A percentile compares a stretch with the other conserved stretches of the same genome.
phyloP scores from a whole-genome alignment of 2,113 vertebrate genomes.

The Neotoma lepida region DNA sequence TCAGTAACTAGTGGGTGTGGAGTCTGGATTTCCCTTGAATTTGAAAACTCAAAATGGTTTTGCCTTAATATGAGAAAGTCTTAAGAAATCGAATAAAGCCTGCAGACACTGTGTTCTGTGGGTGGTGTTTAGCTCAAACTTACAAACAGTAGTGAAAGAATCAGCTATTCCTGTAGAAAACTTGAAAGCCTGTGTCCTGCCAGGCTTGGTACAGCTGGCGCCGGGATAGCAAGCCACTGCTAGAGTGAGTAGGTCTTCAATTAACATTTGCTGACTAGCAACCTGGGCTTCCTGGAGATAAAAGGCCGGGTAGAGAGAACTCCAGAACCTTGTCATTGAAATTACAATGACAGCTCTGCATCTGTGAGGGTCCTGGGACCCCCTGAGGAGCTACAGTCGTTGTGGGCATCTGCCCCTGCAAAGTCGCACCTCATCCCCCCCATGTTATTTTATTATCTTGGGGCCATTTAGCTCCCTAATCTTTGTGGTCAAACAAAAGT shows the following conservation, averaged over 20 bases:
- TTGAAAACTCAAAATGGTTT: slow-evolving; percentile 9
- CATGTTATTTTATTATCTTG: not conserved
- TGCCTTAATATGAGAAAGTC: not conserved
- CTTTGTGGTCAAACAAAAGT: not conserved
- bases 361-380: not conserved
- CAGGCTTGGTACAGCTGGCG: not conserved
- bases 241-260: slow-evolving; percentile 38
- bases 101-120: not conserved
- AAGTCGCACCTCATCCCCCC: not conserved
- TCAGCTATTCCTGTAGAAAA: not conserved
- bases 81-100: not conserved
- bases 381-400: not conserved
- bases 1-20: not conserved
- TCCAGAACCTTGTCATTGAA: not conserved
- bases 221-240: not conserved
- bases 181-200: not conserved
- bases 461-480: not conserved
- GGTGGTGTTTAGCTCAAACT: not conserved
- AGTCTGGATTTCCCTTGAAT: slow-evolving; percentile 10
- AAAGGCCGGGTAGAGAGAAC: not conserved
- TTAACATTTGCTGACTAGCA: not conserved
- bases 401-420: not conserved
- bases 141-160: not conserved
- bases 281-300: not conserved
- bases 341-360: not conserved